phyloP scores from a whole-genome alignment of 2,113 vertebrate species.

The Sinocyclocheilus grahami region DNA sequence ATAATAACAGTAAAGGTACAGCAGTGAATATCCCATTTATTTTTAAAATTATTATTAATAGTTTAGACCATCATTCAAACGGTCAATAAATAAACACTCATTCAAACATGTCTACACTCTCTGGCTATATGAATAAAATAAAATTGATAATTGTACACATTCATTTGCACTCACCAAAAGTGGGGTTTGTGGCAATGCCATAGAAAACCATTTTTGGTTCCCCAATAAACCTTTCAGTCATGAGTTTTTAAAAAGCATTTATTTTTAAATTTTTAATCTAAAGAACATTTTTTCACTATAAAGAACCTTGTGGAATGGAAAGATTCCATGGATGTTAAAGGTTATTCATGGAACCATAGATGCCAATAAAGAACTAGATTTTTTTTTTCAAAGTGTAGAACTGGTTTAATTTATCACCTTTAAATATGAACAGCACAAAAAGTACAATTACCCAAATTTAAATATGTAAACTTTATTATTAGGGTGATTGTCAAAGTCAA shows the following conservation, averaged over 20 bases:
- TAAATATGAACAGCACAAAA: background rate
- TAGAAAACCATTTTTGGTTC: no score
- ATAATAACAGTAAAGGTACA: background rate
- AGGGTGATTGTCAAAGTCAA: background rate
- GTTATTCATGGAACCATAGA: no score
- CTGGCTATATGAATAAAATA: background rate
- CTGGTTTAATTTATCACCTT: no score
- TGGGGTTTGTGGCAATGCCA: no score
- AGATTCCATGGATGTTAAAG: no score
- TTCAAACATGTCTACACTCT: background rate
- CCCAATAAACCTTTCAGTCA: no score
- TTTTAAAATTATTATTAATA: background rate
- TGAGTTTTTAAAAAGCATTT: no score
- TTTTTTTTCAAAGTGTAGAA: no score
- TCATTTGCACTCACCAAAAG: slow-evolving; percentile 51
- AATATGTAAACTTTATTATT: background rate
- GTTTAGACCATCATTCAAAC: background rate
- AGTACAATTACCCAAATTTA: background rate
- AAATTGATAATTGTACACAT: slow-evolving; percentile 38
- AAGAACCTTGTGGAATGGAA: no score
- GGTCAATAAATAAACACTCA: background rate
- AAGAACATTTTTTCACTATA: no score
- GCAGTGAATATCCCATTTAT: background rate
- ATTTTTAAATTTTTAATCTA: no score
- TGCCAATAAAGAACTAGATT: no score